Percentiles rank a stretch among this genome's conserved stretches.
Evolutionary conservation across 2,797 vertebrate genomes (phyloP).

Genomic region (Furcifer pardalis): DNA sequence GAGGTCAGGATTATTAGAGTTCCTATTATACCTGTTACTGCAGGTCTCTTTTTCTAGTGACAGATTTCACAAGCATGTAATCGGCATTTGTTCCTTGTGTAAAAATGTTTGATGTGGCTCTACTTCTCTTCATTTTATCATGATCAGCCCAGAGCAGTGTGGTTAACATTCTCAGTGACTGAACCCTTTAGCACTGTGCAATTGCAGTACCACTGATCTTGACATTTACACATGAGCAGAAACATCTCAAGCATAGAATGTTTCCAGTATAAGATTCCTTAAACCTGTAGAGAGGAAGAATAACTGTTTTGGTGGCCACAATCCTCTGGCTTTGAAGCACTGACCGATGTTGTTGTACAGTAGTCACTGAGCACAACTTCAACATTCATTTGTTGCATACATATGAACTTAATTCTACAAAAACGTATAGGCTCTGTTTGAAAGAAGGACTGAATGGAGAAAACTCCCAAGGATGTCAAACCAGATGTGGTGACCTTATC

Average conservation of each 20-base stretch:
- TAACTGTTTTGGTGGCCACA: neutral
- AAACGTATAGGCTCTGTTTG: neutral
- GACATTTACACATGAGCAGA: constrained; percentile 1
- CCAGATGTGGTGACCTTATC: neutral
- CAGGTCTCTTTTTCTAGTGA: neutral
- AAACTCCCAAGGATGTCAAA: neutral
- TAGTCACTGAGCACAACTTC: neutral
- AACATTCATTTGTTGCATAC: too few species aligned
- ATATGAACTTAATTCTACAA: neutral
- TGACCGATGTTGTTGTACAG: neutral
- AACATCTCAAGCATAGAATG: neutral
- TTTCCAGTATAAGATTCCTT: too few species aligned
- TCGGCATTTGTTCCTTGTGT: neutral
- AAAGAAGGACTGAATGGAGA: neutral
- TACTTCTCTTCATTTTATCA: neutral
- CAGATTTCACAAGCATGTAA: neutral
- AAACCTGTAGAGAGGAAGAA: too few species aligned
- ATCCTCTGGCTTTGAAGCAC: neutral
- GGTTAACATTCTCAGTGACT: neutral
- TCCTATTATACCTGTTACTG: neutral
- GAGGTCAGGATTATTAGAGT: neutral
- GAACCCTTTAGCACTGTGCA: neutral
- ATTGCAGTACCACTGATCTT: neutral
- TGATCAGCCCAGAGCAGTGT: neutral
- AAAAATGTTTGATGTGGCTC: neutral